These are phyloP conservation scores for Gasterosteus nipponicus DNA, from an alignment of 2,113 vertebrate species.

Conservation along the genomic window DNA sequence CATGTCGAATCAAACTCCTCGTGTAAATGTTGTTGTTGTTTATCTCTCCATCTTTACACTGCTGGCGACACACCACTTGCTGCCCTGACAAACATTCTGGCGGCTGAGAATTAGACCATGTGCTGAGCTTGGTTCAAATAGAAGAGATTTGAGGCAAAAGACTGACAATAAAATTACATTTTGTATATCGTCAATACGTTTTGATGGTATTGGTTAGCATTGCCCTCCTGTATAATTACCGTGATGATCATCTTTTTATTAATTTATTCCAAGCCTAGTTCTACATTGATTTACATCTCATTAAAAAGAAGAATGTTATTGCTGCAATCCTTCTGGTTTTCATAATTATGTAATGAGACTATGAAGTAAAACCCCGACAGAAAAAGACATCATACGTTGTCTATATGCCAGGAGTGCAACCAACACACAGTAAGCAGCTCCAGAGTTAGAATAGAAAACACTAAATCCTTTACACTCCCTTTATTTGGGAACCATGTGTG, in stretches of 20 bases:
- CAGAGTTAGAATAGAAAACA: not conserved
- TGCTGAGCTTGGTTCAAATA: not conserved
- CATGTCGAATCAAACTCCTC: not conserved
- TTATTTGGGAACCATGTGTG: not conserved
- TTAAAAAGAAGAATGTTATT: not conserved
- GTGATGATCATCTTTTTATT: not conserved
- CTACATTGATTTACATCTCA: not conserved
- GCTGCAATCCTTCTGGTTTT: not conserved
- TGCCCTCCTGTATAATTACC: not conserved
- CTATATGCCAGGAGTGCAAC: not conserved
- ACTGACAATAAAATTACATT: not conserved
- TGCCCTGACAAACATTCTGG: not conserved
- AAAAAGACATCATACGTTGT: not conserved
- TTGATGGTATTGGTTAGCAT: not conserved
- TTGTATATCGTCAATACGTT: too few relatives aligned
- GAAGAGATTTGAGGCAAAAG: not conserved
- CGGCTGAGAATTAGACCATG: not conserved
- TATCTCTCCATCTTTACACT: not conserved
- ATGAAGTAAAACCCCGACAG: not conserved
- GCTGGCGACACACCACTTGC: not conserved
- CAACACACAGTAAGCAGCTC: not conserved
- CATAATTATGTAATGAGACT: not conserved
- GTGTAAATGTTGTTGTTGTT: not conserved
- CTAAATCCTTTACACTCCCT: not conserved
- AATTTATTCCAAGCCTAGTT: not conserved